These are phyloP conservation scores for Cynocephalus volans DNA, from an alignment of 2,113 vertebrate species.

Conservation along the genomic window DNA sequence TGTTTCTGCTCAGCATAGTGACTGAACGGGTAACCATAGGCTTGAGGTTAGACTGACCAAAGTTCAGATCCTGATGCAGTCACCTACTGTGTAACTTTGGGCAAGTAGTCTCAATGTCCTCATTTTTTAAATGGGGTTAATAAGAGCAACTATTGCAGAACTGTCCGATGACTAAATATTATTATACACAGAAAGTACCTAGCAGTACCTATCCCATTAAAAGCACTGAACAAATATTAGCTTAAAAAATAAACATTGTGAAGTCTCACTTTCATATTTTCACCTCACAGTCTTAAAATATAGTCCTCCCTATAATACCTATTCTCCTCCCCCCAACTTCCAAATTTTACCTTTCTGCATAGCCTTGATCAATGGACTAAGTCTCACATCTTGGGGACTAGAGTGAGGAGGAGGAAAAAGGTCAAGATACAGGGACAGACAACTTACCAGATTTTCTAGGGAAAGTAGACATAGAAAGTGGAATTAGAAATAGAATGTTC, in stretches of 20 bases:
- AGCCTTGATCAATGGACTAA: not conserved
- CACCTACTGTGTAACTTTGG: not conserved
- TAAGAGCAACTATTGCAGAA: not conserved
- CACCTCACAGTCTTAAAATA: not conserved
- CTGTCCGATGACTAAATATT: slow-evolving; percentile 22
- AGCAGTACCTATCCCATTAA: not conserved
- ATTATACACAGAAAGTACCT: not conserved
- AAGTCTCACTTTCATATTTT: not conserved
- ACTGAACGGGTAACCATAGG: not conserved
- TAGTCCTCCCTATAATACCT: not conserved
- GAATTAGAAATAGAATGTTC: not conserved
- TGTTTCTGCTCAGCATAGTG: not conserved
- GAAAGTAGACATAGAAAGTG: not conserved
- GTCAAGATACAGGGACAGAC: not conserved
- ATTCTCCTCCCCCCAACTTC: not conserved
- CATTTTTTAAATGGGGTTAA: slow-evolving; percentile 9
- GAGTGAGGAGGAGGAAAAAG: not conserved
- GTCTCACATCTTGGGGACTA: not conserved
- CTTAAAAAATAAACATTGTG: not conserved
- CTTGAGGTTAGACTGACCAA: not conserved
- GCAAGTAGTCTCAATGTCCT: not conserved
- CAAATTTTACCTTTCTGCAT: not conserved
- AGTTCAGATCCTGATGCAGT: not conserved
- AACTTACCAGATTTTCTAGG: not conserved
- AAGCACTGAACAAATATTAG: slow-evolving; percentile 19